Evolutionary conservation across 1,140 invertebrate genomes (phyloP), one percentile per base, ranked within the genome.

Genomic region (Sitophilus oryzae): DNA sequence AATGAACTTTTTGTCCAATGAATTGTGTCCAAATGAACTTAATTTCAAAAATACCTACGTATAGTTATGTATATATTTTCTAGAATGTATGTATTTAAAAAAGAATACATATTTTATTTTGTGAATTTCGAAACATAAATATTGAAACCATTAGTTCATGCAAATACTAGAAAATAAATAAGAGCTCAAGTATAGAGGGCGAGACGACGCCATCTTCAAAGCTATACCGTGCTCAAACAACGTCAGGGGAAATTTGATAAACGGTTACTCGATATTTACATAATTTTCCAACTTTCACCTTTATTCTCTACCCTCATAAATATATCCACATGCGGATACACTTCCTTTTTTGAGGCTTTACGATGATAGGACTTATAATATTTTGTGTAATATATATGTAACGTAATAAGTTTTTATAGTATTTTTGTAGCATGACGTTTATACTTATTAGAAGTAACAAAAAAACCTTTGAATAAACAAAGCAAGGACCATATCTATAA

Each of bases 241-340:
- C 19, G 52, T 44, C 52, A 21, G 37, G 52, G 52, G 52, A 54
- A 54, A 54, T 54, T 54, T 54, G 52, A 54, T 54, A 54, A 46
- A 54, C 52, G 52, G 52, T 54, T 47, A 45, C 43, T 19, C 21
- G 44, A 47, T 54, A 54, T 54, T 54, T 54, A 54, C 52, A 54
- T 54, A 54, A 54, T 54, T 54, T 54, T 54, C 52, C 52, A 54
- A 54, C 52, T 54, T 54, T 54, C 52, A 54, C 52, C 52, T 54
- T 54, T 47, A 54, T 54, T 47, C 38, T 54, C 44, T 36, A 19
- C 52, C 52, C 43, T 47, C 34, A 47, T 30, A 11, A 6, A 30
- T 30, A 30, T 47, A 54, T 45, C 18, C 11, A 6, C 18, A 40
- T 43, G 20, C 41, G 34, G 44, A 45, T 54, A 54, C 41, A 54